Percentiles rank a stretch among this genome's conserved stretches.
These are phyloP conservation scores for Chlorodrepanis virens DNA, from an alignment of 2,113 vertebrate species.

Conservation along the genomic window DNA sequence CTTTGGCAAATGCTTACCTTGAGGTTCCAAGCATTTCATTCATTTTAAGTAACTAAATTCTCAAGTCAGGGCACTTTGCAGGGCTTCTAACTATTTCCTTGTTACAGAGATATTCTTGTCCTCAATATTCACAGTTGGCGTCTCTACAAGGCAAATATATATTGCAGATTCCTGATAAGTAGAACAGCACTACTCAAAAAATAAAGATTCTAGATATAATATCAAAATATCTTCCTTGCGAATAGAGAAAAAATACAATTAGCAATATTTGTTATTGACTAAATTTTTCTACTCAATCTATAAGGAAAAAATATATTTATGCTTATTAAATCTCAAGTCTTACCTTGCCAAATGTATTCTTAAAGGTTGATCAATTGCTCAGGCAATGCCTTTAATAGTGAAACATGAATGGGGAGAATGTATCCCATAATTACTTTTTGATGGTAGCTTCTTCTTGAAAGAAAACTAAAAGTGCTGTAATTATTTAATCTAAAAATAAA, in stretches of 20 bases:
- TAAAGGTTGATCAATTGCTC: background rate
- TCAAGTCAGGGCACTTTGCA: background rate
- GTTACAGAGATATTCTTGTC: background rate
- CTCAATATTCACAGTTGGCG: background rate
- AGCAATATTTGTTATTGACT: background rate
- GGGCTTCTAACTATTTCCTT: background rate
- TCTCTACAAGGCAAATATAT: background rate
- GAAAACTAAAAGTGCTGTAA: background rate
- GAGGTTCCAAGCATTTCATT: background rate
- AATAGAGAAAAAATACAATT: background rate
- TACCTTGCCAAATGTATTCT: background rate
- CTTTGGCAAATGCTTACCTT: background rate
- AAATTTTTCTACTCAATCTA: background rate
- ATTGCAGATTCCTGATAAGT: background rate
- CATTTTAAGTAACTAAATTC: background rate
- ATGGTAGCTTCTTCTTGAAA: background rate
- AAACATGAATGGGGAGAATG: background rate
- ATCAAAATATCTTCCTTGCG: background rate
- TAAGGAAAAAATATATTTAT: background rate
- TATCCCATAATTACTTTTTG: background rate
- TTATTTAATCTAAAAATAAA: constrained; percentile 37
- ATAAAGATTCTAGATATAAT: background rate
- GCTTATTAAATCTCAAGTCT: background rate
- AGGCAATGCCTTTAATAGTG: background rate
- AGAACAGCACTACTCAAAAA: background rate